A percentile compares a stretch with the other conserved stretches of the same genome.
Evolutionary conservation across 1,140 invertebrate species (phyloP).

Genomic region (Euglossa dilemma): DNA sequence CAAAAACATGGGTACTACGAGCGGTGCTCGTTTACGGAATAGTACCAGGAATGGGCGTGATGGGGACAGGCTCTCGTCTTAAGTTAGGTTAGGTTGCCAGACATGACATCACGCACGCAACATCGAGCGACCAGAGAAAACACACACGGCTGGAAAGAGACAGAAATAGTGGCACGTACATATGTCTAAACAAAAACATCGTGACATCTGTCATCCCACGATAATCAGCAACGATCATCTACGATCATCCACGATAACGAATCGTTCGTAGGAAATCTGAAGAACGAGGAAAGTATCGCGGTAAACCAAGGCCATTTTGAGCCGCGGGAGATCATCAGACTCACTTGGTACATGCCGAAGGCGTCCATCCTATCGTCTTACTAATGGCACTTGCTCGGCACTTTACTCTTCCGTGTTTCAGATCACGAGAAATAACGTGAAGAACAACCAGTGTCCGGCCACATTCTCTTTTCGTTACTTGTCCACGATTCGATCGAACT

Average conservation of each 20-base stretch:
- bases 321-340: slow-evolving; percentile 59
- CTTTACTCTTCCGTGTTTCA: background rate
- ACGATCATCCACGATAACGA: background rate
- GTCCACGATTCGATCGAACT: background rate
- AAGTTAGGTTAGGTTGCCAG: slow-evolving; percentile 71
- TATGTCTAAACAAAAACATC: slow-evolving; percentile 57
- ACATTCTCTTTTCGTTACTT: slow-evolving; percentile 21
- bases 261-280: background rate
- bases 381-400: slow-evolving; percentile 10
- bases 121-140: slow-evolving; percentile 26
- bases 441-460: background rate
- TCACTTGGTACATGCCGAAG: slow-evolving; percentile 81
- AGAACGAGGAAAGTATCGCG: slow-evolving; percentile 39
- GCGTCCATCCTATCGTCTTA: slow-evolving; percentile 74
- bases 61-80: slow-evolving; percentile 61
- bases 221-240: background rate
- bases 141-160: slow-evolving; percentile 37
- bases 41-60: slow-evolving; percentile 78
- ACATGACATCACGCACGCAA: slow-evolving; percentile 74
- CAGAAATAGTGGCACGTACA: slow-evolving; percentile 39
- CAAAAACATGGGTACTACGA: slow-evolving; percentile 19
- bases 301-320: slow-evolving; percentile 75
- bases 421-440: slow-evolving; percentile 14
- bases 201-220: slow-evolving; percentile 45
- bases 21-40: slow-evolving; percentile 37